phyloP scores from a whole-genome alignment of 2,797 vertebrate genomes.

The Synanceia verrucosa region DNA sequence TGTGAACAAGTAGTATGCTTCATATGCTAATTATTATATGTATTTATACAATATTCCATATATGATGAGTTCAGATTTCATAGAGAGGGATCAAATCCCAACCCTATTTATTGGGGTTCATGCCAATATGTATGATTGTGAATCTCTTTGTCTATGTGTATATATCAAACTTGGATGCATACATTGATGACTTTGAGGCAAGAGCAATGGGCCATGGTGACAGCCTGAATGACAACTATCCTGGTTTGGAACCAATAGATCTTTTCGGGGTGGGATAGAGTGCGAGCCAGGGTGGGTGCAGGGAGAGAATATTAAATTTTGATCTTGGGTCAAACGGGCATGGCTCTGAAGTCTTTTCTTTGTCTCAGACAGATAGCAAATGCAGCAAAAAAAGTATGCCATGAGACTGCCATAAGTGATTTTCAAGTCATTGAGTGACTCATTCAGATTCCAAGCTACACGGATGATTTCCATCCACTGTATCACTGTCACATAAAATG shows the following conservation, averaged over 20 bases:
- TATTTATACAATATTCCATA: background rate
- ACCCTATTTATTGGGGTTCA: background rate
- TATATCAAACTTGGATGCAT: conserved; percentile 20
- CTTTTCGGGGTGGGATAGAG: background rate
- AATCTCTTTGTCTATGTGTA: background rate
- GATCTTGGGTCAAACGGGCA: conserved; percentile 12
- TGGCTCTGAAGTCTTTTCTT: conserved; percentile 2
- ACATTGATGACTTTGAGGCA: conserved; percentile 29
- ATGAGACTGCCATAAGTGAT: background rate
- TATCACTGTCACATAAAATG: conserved; percentile 31
- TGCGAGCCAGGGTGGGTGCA: background rate
- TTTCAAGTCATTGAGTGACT: background rate
- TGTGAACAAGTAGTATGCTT: background rate
- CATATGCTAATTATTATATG: background rate
- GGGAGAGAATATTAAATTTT: conserved; percentile 13
- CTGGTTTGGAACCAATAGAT: conserved; percentile 17
- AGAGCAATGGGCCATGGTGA: conserved; percentile 29
- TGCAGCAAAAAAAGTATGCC: background rate
- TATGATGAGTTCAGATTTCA: background rate
- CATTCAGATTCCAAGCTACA: conserved; percentile 1
- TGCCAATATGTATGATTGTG: background rate
- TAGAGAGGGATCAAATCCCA: background rate
- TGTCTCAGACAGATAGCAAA: background rate
- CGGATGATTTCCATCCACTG: background rate
- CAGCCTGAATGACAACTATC: conserved; percentile 3